phyloP scores from a whole-genome alignment of 2,888 invertebrate genomes.

The Eremobia ochroleuca region DNA sequence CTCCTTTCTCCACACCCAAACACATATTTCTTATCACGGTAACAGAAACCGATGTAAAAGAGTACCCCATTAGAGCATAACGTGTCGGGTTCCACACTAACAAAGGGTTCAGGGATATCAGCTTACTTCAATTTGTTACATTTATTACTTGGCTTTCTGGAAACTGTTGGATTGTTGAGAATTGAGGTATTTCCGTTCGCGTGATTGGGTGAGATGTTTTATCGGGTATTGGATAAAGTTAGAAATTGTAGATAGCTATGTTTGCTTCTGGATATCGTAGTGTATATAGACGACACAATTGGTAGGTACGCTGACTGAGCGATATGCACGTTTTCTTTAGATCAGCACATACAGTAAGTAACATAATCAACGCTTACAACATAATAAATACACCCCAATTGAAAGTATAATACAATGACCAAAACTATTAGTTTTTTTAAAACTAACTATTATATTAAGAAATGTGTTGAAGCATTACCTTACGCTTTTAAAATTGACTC shows the following conservation, averaged over 20 bases:
- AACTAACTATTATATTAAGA: no score
- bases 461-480: no score
- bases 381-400: background rate
- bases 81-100: constrained; percentile 51
- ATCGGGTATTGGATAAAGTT: background rate
- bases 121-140: constrained; percentile 58
- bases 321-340: background rate
- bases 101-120: constrained; percentile 64
- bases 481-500: no score
- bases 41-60: constrained; percentile 44
- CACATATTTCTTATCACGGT: constrained; percentile 37
- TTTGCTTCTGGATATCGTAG: background rate
- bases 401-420: background rate
- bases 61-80: constrained; percentile 55
- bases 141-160: constrained; percentile 56
- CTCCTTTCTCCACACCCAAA: background rate
- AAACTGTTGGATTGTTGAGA: constrained; percentile 24
- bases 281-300: background rate
- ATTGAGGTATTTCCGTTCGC: constrained; percentile 7
- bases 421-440: no score
- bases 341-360: background rate
- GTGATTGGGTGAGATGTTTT: constrained; percentile 32
- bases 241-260: background rate
- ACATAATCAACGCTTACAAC: background rate
- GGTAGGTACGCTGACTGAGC: background rate